These are phyloP conservation scores for Dinomys branickii DNA, from an alignment of 2,113 vertebrate genomes.

Conservation along the genomic window DNA sequence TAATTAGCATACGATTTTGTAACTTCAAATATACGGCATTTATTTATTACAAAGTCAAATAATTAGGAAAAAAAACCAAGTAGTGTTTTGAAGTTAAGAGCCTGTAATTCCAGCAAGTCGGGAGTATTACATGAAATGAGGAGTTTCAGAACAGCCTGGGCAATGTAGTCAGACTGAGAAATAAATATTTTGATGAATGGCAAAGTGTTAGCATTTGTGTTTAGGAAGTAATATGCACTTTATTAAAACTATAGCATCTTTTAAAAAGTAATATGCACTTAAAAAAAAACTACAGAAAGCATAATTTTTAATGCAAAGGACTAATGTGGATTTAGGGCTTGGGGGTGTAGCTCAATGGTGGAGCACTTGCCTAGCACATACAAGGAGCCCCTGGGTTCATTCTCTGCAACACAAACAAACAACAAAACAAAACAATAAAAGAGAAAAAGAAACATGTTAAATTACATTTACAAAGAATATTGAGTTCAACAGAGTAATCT, in stretches of 20 bases:
- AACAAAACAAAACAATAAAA: not conserved
- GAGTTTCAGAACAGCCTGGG: not conserved
- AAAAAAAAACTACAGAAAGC: not conserved
- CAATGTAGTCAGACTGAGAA: not conserved
- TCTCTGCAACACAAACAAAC: not conserved
- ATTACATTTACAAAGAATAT: not conserved
- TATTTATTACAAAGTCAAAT: not conserved
- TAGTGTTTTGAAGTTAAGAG: not conserved
- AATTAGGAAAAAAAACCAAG: not conserved
- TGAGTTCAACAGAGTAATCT: not conserved
- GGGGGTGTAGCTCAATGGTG: not conserved
- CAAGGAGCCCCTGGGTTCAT: not conserved
- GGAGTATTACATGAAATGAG: not conserved
- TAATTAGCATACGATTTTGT: not conserved
- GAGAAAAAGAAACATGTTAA: not conserved
- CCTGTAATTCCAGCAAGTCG: not conserved
- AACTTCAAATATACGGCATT: not conserved
- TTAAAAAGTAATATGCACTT: too few relatives aligned
- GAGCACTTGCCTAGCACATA: not conserved
- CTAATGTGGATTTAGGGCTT: not conserved
- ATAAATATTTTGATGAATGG: not conserved
- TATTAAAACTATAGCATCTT: not conserved
- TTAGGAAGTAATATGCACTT: not conserved
- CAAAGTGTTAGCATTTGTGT: not conserved
- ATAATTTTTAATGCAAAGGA: not conserved